Conservation (phyloP, 2,797 vertebrate genomes). For the Parauchenoglanis punctatus region DNA sequence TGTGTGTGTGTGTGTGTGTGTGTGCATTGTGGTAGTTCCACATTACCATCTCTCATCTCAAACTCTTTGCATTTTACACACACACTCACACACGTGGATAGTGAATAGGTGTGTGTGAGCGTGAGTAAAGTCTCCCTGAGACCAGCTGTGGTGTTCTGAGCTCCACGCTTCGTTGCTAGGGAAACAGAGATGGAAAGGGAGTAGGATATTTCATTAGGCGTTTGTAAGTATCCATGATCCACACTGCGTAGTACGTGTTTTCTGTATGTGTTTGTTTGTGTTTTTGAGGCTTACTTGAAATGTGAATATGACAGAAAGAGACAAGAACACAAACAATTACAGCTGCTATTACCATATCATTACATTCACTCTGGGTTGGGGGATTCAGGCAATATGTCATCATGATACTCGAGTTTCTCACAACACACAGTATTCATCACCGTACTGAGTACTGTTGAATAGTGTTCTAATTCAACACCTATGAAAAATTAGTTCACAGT, state of each 20-base stretch:
- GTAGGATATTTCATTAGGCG: conserved; percentile 68
- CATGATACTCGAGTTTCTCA: neutral
- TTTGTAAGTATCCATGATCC: conserved; percentile 29
- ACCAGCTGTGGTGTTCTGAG: conserved; percentile 62
- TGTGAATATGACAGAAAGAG: neutral
- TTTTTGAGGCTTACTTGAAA: neutral
- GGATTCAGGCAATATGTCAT: neutral
- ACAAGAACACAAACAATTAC: neutral
- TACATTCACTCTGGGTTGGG: no score
- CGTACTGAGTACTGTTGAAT: neutral
- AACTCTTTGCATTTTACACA: neutral
- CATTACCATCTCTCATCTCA: neutral
- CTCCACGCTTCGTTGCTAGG: conserved; percentile 78
- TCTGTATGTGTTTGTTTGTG: neutral
- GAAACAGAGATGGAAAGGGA: conserved; percentile 76
- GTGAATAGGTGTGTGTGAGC: conserved; percentile 21
- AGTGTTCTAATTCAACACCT: neutral
- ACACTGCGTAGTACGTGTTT: conserved; percentile 21
- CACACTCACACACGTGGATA: neutral
- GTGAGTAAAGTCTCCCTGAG: conserved; percentile 60
- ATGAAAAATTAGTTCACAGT: neutral
- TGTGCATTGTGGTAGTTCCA: no score
- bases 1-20: no score
- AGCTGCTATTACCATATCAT: neutral
- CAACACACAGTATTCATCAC: neutral